Percentiles rank a stretch among this genome's conserved stretches.
Evolutionary conservation across 2,888 invertebrate species (phyloP).

Genomic region (Anthophora plumipes): DNA sequence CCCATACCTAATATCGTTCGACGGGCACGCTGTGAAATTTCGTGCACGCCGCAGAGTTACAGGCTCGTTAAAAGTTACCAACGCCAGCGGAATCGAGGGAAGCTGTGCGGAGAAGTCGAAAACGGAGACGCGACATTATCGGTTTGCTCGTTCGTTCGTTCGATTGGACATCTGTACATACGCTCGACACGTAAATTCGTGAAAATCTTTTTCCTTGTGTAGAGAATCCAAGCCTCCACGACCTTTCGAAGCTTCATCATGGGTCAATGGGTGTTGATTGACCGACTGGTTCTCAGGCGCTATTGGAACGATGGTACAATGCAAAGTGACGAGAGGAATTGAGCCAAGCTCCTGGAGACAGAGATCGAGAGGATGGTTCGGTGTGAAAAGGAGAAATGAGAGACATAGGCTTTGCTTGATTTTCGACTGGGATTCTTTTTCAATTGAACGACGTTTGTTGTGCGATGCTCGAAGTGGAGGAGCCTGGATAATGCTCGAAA

Average conservation of each 20-base stretch:
- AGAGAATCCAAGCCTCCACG: too few species aligned
- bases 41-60: conserved; percentile 43
- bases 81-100: conserved; percentile 4
- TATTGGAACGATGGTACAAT: conserved; percentile 3
- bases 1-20: conserved; percentile 31
- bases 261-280: conserved; percentile 21
- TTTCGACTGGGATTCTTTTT: neutral
- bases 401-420: neutral
- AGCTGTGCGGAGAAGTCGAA: neutral
- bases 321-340: neutral
- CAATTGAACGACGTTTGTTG: neutral
- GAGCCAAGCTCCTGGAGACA: neutral
- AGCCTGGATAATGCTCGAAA: too few species aligned
- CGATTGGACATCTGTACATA: neutral
- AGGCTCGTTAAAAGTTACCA: conserved; percentile 69
- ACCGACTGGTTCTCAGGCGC: conserved; percentile 4
- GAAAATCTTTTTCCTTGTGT: neutral
- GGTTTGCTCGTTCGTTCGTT: neutral
- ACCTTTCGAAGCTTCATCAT: neutral
- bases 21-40: conserved; percentile 19
- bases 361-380: neutral
- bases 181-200: conserved; percentile 10
- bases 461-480: neutral
- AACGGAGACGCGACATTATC: neutral
- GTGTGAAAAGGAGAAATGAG: neutral